Base-by-base conservation (phyloP, 2,797 vertebrate species). In the Sardinella longiceps region DNA sequence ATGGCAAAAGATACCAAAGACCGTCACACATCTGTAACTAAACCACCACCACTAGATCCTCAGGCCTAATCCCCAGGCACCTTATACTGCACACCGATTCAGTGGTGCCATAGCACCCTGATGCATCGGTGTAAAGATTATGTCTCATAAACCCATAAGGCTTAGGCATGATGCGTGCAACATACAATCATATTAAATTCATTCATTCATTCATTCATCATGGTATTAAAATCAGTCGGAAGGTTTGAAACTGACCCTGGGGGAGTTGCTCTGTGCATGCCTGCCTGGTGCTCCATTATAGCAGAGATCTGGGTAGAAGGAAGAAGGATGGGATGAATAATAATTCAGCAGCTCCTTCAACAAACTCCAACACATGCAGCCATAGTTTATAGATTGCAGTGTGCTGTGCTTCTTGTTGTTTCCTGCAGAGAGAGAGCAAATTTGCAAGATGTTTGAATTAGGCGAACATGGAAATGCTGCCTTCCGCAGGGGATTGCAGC, bases 171-270 rank as follows among this genome's bases (percentile, higher is more conserved):
- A 77, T 77, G 39, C 18, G 37, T 39, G 33, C 37, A 77, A 39
- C 33, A 39, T 43, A 43, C 33, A 39, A 23, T 39, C 70, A 77
- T 20, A 37, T 77, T 37, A 43, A 77, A 77, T 77, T 10, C 18
- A 43, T 77, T 43, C 70, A 77, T 28, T 20, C 56, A 87, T 84
- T 43, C 70, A 84, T 84, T n/a, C n/a, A n/a, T n/a, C 58, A 51
- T 30, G 12, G 23, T 50, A 83, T 87, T 82, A 82, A 87, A n/a
- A 80, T 23, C 80, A 30, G 60, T 60, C 66, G 37, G 30, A 74
- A 20, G 70, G 15, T 70, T 33, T 33, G 63, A 28, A 10, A 30
- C 28, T 70, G 63, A 37, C 63, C 30, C 11, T 12, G 11, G n/a
- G 45, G 63, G 63, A 70, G 30, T 37, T 28, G 63, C 63, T 82